These are phyloP conservation scores for Poecilus cupreus DNA, from an alignment of 2,888 invertebrate species.

Conservation along the genomic window DNA sequence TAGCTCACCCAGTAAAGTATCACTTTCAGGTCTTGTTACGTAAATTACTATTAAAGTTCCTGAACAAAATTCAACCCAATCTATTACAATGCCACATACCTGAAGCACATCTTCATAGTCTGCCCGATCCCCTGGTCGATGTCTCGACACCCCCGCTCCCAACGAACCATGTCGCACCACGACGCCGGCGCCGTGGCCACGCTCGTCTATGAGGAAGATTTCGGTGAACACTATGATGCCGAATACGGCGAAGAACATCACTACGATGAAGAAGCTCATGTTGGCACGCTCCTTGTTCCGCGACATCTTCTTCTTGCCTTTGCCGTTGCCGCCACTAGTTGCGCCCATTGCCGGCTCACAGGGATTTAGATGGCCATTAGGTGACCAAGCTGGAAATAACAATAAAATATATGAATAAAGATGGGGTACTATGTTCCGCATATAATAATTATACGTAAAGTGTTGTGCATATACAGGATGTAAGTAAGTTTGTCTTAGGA, in stretches of 20 bases:
- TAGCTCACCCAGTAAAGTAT: too few species aligned
- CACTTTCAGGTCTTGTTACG: too few species aligned
- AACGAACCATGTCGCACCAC: constrained; percentile 75
- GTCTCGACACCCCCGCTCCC: constrained; percentile 73
- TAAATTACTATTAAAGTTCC: too few species aligned
- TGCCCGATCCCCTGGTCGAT: constrained; percentile 75
- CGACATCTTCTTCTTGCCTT: constrained; percentile 62
- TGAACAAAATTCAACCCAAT: too few species aligned
- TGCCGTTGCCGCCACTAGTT: constrained; percentile 48
- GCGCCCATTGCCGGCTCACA: constrained; percentile 14
- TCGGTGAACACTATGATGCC: constrained; percentile 91
- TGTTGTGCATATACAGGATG: too few species aligned
- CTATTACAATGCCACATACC: constrained; percentile 63
- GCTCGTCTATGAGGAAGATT: constrained; percentile 82
- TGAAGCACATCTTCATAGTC: constrained; percentile 82
- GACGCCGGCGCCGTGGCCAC: constrained; percentile 75
- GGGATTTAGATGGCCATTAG: neutral
- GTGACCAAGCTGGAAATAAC: neutral
- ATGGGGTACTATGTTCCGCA: too few species aligned
- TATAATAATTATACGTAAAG: too few species aligned
- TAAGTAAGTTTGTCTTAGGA: too few species aligned
- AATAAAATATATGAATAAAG: too few species aligned
- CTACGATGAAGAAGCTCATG: constrained; percentile 92
- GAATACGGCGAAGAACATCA: constrained; percentile 93
- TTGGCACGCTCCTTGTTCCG: constrained; percentile 86